These are phyloP conservation scores for Heloderma charlesbogerti DNA, from an alignment of 2,113 vertebrate species.

Conservation along the genomic window DNA sequence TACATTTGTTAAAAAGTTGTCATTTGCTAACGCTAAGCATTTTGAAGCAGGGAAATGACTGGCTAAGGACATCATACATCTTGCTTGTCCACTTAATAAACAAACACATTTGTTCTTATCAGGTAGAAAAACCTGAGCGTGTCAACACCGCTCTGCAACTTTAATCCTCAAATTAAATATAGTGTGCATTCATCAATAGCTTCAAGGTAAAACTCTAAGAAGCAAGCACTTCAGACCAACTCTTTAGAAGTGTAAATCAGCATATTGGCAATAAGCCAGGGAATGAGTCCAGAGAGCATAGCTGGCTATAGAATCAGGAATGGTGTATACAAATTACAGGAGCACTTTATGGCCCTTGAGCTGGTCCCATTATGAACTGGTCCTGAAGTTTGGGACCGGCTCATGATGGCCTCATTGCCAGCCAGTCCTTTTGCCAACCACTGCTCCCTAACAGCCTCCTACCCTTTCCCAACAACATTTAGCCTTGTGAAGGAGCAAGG, in stretches of 20 bases:
- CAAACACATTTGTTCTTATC: constrained; percentile 66
- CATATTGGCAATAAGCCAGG: background rate
- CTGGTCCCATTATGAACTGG: too few species aligned
- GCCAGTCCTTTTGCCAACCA: background rate
- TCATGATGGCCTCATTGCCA: background rate
- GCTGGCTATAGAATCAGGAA: background rate
- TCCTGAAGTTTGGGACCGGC: background rate
- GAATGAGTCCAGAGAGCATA: background rate
- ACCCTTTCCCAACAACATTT: background rate
- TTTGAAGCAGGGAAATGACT: constrained; percentile 60
- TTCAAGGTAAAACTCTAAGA: constrained; percentile 26
- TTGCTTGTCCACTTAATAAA: constrained; percentile 59
- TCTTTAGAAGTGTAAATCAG: constrained; percentile 4
- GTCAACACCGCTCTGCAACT: constrained; percentile 52
- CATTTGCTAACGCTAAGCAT: constrained; percentile 57
- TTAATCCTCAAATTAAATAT: constrained; percentile 29
- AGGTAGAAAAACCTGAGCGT: constrained; percentile 50
- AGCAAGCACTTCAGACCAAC: background rate
- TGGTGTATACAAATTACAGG: background rate
- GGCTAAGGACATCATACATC: constrained; percentile 64
- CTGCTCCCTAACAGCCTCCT: background rate
- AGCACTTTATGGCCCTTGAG: too few species aligned
- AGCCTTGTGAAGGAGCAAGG: background rate
- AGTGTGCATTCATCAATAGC: constrained; percentile 28
- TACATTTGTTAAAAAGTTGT: constrained; percentile 58